A percentile compares a stretch with the other conserved stretches of the same genome.
These are phyloP conservation scores for Byasa hedistus DNA, from an alignment of 2,888 invertebrate species.

Conservation along the genomic window DNA sequence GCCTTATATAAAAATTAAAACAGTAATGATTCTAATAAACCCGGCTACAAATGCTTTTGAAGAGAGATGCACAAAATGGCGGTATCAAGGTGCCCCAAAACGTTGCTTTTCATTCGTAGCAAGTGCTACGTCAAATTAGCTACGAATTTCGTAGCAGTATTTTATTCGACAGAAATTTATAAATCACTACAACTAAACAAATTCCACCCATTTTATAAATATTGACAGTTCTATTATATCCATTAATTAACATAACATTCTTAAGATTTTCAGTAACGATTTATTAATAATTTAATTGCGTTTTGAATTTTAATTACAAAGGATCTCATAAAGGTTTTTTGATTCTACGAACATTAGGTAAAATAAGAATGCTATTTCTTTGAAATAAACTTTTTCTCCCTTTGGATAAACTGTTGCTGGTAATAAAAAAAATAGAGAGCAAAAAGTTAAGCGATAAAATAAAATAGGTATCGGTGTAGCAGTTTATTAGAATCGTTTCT, in stretches of 20 bases:
- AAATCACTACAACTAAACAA: not conserved
- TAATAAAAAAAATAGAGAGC: conserved; percentile 28
- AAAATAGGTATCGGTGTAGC: conserved; percentile 33
- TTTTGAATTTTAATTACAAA: conserved; percentile 17
- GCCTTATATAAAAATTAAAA: not conserved
- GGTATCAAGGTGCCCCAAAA: conserved; percentile 16
- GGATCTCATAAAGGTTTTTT: conserved; percentile 16
- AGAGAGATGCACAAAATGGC: not conserved
- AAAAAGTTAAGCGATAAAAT: conserved; percentile 32
- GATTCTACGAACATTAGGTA: conserved; percentile 18
- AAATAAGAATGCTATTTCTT: conserved; percentile 21
- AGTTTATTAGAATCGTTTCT: conserved; percentile 54
- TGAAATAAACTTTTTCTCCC: conserved; percentile 18
- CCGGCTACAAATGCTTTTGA: not conserved
- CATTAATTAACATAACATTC: not conserved
- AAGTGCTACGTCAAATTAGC: conserved; percentile 55
- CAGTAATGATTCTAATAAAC: not conserved
- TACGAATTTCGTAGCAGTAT: conserved; percentile 63
- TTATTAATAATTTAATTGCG: not conserved
- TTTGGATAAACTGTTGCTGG: conserved; percentile 19
- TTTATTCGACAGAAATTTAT: not conserved
- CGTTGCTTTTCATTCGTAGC: conserved; percentile 52
- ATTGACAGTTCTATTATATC: not conserved
- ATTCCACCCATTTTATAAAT: not conserved
- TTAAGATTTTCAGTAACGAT: not conserved